Conservation (phyloP, 1,140 invertebrate genomes). For the Apolygus lucorum region DNA sequence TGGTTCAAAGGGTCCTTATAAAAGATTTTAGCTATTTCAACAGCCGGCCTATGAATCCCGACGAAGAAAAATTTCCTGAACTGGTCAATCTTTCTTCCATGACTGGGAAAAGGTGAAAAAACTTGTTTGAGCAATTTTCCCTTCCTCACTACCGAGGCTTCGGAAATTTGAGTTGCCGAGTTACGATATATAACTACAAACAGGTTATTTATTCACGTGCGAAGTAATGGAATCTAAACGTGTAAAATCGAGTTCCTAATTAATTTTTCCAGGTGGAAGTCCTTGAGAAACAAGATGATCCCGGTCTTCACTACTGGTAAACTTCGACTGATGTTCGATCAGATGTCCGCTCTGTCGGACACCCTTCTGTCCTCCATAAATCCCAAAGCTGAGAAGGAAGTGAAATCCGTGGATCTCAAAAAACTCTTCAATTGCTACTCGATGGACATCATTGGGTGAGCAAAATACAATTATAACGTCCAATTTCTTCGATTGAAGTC, state of each 20-base stretch:
- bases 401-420: not conserved
- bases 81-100: conserved; percentile 1
- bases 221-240: no score
- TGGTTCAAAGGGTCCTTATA: not conserved
- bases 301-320: conserved; percentile 7
- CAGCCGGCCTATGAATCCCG: not conserved
- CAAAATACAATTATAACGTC: no score
- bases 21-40: conserved; percentile 3
- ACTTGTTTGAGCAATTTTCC: no score
- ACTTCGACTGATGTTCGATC: not conserved
- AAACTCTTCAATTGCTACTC: not conserved
- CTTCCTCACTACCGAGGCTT: no score
- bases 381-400: not conserved
- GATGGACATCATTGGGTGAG: conserved; percentile 11
- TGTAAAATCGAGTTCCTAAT: no score
- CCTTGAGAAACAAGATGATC: not conserved
- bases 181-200: no score
- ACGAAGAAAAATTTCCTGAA: not conserved
- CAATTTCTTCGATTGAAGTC: no score
- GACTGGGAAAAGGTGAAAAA: conserved; percentile 1
- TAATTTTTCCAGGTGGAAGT: not conserved
- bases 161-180: no score
- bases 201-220: no score
- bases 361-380: not conserved
- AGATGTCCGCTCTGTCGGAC: not conserved